Evolutionary conservation across 2,888 invertebrate species (phyloP), one percentile per base, ranked within the genome.

Genomic region (Idaea straminata): DNA sequence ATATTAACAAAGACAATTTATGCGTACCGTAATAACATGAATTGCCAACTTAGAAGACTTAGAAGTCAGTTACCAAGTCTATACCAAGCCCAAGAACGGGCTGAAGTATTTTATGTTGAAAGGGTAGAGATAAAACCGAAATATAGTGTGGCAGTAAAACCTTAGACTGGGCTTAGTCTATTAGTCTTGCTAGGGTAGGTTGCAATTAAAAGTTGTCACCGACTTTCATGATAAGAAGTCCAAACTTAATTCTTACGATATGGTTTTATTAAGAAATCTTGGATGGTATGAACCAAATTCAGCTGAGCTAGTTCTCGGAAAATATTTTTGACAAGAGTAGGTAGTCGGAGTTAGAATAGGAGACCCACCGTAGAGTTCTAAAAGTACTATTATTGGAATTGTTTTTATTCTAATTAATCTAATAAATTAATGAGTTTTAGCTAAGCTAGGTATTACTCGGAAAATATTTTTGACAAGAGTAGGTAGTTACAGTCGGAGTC

Each of bases 1-100:
- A 47, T 47, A 47, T 47, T 47, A 47, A 47, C 47, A 47, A 47
- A 47, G 47, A 47, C 47, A 47, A 47, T 47, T 47, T 47, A 47
- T 47, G 47, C 47, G 47, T 47, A 47, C 47, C 47, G 47, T 47
- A 47, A 47, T 47, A 47, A 47, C 47, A 47, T 47, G 47, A 47
- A 47, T 47, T 47, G 47, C 13, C 47, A 13, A 47, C 47, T 47
- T 47, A 47, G 47, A 47, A 47, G 47, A 13, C 47, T 47, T 47
- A 47, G 47, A 47, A 47, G 47, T 47, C 47, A 47, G 47, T 47
- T 47, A 47, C 47, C 47, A 47, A 47, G 47, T 47, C 47, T 6
- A 13, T 5, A 13, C 47, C 47, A 47, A 47, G 47, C 47, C 47
- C 47, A 47, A 47, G 47, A 47, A 47, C 47, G 47, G 10, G 47